phyloP scores from a whole-genome alignment of 2,888 invertebrate genomes.

The Lapara coniferarum region DNA sequence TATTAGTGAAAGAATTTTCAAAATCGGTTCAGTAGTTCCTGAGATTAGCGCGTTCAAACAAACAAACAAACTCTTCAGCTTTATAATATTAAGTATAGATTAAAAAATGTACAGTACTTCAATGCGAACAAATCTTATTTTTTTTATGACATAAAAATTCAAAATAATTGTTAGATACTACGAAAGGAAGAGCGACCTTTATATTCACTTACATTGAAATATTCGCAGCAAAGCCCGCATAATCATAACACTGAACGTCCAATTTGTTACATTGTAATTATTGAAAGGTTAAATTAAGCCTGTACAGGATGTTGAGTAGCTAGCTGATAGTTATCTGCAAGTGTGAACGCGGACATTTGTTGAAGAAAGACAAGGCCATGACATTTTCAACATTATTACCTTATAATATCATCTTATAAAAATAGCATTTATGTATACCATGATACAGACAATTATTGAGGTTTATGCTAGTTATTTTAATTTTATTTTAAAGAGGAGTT shows the following conservation, averaged over 20 bases:
- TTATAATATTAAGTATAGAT: too few relatives aligned
- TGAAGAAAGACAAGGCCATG: conserved; percentile 7
- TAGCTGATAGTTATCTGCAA: neutral
- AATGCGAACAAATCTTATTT: too few relatives aligned
- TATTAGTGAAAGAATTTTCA: too few relatives aligned
- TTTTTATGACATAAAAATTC: too few relatives aligned
- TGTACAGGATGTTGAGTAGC: neutral
- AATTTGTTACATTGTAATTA: neutral
- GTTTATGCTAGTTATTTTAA: too few relatives aligned
- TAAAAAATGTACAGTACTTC: too few relatives aligned
- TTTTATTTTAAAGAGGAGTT: too few relatives aligned
- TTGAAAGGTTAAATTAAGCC: neutral
- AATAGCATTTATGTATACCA: neutral
- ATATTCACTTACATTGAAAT: neutral
- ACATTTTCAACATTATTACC: neutral
- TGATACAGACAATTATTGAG: too few relatives aligned
- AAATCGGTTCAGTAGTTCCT: too few relatives aligned
- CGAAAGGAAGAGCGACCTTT: conserved; percentile 3
- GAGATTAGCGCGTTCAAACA: too few relatives aligned
- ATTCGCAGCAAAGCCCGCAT: neutral
- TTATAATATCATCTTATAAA: conserved; percentile 3
- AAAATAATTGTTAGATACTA: too few relatives aligned
- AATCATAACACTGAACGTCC: neutral
- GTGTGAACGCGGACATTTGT: neutral
- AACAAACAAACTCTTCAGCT: too few relatives aligned